Evolutionary conservation across 2,113 vertebrate species (phyloP).

Genomic region (Ptyas mucosa): DNA sequence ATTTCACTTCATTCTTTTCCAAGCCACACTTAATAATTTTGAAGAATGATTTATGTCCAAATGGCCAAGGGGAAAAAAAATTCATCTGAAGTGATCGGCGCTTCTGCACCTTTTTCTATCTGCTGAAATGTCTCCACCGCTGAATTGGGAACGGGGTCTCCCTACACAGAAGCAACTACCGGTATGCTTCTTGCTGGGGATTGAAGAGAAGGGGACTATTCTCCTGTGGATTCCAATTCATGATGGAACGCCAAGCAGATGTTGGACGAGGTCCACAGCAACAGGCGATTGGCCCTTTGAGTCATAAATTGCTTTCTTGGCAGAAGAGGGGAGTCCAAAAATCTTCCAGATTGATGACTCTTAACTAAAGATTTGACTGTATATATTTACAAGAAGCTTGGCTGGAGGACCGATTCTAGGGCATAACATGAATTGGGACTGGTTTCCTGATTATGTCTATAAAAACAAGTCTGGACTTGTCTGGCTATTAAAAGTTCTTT

Average conservation of each 20-base stretch:
- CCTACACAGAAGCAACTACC: background rate
- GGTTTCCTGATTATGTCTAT: background rate
- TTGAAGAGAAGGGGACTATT: background rate
- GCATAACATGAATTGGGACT: background rate
- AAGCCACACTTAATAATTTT: background rate
- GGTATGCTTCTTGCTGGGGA: background rate
- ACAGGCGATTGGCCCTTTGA: background rate
- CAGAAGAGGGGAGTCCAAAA: background rate
- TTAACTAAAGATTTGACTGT: background rate
- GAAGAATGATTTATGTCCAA: background rate
- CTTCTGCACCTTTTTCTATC: background rate
- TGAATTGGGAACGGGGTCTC: background rate
- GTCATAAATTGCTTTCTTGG: background rate
- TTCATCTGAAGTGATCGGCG: background rate
- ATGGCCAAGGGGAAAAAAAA: no score
- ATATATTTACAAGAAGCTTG: background rate
- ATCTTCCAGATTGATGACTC: background rate
- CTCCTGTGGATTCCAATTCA: background rate
- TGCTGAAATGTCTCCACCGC: background rate
- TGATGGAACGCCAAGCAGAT: background rate
- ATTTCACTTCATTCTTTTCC: background rate
- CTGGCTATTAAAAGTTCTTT: background rate
- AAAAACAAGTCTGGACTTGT: background rate
- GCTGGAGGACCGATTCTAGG: background rate
- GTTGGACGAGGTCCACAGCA: background rate